A percentile compares a stretch with the other conserved stretches of the same genome.
Conservation (phyloP, 2,888 invertebrate species). For the Netelia fuscicornis region DNA sequence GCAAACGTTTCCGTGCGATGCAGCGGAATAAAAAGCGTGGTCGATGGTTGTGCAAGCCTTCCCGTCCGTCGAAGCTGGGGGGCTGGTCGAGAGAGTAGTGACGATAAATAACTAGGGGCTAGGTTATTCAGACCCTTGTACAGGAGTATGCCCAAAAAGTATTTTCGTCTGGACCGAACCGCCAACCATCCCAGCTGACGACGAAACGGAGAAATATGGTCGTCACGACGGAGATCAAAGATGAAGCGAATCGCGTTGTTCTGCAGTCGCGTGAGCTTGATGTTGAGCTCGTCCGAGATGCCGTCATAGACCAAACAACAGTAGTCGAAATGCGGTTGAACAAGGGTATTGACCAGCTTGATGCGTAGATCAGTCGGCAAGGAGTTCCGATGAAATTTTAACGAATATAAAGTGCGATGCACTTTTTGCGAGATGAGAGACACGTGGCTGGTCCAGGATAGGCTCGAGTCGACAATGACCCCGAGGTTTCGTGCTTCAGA, state of each 20-base stretch:
- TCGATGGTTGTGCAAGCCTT: neutral
- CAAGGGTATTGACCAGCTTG: neutral
- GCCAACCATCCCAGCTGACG: neutral
- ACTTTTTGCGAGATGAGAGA: neutral
- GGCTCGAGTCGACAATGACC: neutral
- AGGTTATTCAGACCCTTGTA: too few species aligned
- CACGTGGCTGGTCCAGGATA: conserved; percentile 24
- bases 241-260: too few species aligned
- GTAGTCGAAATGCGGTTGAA: neutral
- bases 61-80: too few species aligned
- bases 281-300: neutral
- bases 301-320: neutral
- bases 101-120: too few species aligned
- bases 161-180: neutral
- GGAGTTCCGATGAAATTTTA: neutral
- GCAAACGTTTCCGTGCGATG: neutral
- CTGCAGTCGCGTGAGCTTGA: neutral
- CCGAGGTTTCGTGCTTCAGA: conserved; percentile 8
- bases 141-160: neutral
- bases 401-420: neutral
- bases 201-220: neutral
- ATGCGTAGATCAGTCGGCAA: neutral
- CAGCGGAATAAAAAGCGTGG: neutral
- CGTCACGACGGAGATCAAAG: too few species aligned
- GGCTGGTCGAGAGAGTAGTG: too few species aligned